phyloP scores from a whole-genome alignment of 2,113 vertebrate species.

The Clarias batrachus region DNA sequence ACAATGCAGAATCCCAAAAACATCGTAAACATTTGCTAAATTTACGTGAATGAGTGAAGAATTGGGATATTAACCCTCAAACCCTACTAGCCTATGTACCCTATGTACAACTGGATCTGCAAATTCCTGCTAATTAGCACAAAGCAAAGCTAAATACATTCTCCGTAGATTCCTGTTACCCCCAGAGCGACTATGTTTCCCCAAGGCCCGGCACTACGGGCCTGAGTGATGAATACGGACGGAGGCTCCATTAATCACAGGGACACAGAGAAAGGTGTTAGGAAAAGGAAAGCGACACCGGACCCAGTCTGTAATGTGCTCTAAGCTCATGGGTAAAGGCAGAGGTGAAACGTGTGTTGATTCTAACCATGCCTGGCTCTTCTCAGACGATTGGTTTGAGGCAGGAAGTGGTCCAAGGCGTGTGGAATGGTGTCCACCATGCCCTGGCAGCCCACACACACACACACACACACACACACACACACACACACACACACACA shows the following conservation, averaged over 20 bases:
- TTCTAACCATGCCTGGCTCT: conserved; percentile 50
- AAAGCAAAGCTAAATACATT: not conserved
- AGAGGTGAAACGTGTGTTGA: conserved; percentile 44
- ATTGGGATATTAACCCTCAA: not conserved
- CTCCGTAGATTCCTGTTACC: not conserved
- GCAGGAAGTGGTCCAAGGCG: conserved; percentile 53
- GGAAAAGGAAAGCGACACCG: conserved; percentile 50
- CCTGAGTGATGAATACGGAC: conserved; percentile 41
- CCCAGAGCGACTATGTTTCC: conserved; percentile 23
- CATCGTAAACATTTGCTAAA: not conserved
- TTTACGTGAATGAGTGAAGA: not conserved
- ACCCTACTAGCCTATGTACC: not conserved
- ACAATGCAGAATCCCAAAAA: too few relatives aligned
- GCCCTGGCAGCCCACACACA: conserved; percentile 49
- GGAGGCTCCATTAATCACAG: conserved; percentile 51
- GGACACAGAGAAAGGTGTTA: conserved; percentile 50
- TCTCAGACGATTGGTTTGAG: conserved; percentile 48
- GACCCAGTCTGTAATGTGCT: conserved; percentile 35
- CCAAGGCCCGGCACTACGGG: conserved; percentile 11
- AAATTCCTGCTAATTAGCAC: conserved; percentile 26
- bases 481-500: not conserved
- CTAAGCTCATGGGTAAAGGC: conserved; percentile 22
- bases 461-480: conserved; percentile 13
- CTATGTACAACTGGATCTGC: not conserved
- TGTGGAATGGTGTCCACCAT: conserved; percentile 29